These are phyloP conservation scores for Gymnarchus niloticus DNA, from an alignment of 2,113 vertebrate species.

Conservation along the genomic window DNA sequence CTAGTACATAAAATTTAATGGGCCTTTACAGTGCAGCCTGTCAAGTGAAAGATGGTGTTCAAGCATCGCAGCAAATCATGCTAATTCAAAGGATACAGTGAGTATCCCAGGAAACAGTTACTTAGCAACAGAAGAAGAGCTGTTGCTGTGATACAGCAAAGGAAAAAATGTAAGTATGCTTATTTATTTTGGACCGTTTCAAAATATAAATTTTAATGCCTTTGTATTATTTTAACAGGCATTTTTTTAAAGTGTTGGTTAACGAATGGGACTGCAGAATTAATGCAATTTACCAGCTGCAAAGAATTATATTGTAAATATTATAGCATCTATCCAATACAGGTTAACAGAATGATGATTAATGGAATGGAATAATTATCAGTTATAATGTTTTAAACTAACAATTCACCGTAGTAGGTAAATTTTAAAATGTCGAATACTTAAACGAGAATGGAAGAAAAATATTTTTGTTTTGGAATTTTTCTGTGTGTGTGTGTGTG, in stretches of 20 bases:
- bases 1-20: neutral
- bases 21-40: neutral
- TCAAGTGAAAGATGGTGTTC: neutral
- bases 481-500: too few relatives aligned
- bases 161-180: neutral
- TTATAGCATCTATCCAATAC: neutral
- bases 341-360: neutral
- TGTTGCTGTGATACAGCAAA: neutral
- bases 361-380: too few relatives aligned
- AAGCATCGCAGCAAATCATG: neutral
- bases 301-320: neutral
- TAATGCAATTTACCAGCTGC: neutral
- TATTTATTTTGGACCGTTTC: neutral
- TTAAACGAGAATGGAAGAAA: too few relatives aligned
- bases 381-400: too few relatives aligned
- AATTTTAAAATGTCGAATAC: too few relatives aligned
- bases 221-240: neutral
- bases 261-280: neutral
- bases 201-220: neutral
- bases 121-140: constrained; percentile 25
- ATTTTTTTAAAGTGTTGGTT: neutral
- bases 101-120: constrained; percentile 17
- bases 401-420: too few relatives aligned
- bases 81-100: neutral
- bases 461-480: too few relatives aligned